These are phyloP conservation scores for Anomalospiza imberbis DNA, from an alignment of 2,797 vertebrate species.

Conservation along the genomic window DNA sequence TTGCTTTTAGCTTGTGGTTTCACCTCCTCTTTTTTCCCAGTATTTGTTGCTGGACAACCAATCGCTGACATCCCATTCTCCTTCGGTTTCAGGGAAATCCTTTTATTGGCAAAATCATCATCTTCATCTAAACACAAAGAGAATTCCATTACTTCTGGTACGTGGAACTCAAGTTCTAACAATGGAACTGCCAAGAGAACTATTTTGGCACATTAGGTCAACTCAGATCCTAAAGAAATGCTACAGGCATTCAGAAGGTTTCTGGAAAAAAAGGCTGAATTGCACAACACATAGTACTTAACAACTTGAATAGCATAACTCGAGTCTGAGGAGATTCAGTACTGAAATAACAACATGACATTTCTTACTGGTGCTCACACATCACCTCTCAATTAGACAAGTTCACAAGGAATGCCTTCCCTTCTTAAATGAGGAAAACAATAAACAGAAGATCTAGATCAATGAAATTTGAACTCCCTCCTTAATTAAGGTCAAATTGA, in stretches of 20 bases:
- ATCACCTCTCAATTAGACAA: background rate
- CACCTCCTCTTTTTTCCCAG: slow-evolving; percentile 55
- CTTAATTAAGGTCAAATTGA: background rate
- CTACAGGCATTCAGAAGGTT: background rate
- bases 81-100: slow-evolving; percentile 76
- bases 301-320: background rate
- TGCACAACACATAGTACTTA: background rate
- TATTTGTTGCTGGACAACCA: slow-evolving; percentile 2
- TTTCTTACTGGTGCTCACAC: background rate
- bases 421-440: background rate
- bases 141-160: background rate
- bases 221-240: background rate
- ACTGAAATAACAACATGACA: background rate
- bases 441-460: background rate
- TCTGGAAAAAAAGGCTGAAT: background rate
- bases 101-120: slow-evolving; percentile 82
- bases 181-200: background rate
- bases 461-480: background rate
- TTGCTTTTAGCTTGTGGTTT: slow-evolving; percentile 72
- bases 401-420: background rate
- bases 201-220: background rate
- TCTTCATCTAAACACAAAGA: slow-evolving; percentile 84
- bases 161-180: background rate
- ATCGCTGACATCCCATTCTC: slow-evolving; percentile 71
- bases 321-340: background rate